These are phyloP conservation scores for Unio pictorum DNA, from an alignment of 2,888 invertebrate species.

Conservation along the genomic window DNA sequence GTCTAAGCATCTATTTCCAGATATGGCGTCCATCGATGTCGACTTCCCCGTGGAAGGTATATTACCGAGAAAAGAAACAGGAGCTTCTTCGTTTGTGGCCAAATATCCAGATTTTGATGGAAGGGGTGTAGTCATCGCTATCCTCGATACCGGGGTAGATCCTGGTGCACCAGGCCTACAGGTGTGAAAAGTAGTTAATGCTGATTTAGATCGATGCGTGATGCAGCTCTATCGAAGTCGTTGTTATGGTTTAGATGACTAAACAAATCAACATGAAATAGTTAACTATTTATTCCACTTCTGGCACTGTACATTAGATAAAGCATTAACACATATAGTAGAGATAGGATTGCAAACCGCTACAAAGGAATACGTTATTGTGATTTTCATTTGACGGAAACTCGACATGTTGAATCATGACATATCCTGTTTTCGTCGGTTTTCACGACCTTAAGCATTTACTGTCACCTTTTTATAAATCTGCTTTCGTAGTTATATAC, in stretches of 20 bases:
- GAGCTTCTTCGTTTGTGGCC: slow-evolving; percentile 86
- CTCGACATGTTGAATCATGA: too few species aligned
- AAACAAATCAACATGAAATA: neutral
- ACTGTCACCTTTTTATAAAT: too few species aligned
- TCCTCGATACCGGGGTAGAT: slow-evolving; percentile 98
- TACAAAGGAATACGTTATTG: too few species aligned
- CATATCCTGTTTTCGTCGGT: too few species aligned
- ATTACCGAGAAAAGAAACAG: slow-evolving; percentile 93
- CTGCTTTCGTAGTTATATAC: too few species aligned
- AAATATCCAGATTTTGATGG: slow-evolving; percentile 95
- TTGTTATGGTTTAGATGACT: neutral
- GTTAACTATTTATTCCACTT: neutral
- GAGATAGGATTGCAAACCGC: too few species aligned
- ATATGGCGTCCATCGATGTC: slow-evolving; percentile 46
- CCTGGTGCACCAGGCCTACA: slow-evolving; percentile 94
- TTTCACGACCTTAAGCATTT: too few species aligned
- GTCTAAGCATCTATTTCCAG: too few species aligned
- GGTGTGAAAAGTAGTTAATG: slow-evolving; percentile 73
- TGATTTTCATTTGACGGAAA: too few species aligned
- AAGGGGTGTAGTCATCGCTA: slow-evolving; percentile 90
- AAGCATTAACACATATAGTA: too few species aligned
- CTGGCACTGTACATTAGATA: too few species aligned
- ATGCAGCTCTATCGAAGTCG: neutral
- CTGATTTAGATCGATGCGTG: neutral
- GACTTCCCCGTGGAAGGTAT: slow-evolving; percentile 68